phyloP scores from a whole-genome alignment of 2,888 invertebrate species.

The Lampropteryx suffumata region DNA sequence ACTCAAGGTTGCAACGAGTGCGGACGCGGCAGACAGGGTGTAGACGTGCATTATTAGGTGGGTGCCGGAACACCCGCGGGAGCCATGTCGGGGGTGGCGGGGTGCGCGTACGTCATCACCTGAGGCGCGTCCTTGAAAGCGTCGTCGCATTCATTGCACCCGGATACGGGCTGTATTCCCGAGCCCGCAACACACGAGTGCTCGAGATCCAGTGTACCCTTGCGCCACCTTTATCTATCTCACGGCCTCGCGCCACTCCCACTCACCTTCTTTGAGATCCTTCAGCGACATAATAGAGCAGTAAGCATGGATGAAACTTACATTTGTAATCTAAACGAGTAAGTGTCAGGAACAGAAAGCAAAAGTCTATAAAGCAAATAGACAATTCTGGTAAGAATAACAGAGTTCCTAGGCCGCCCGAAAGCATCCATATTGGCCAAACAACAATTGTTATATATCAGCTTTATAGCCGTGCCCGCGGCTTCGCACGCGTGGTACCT shows the following conservation, averaged over 20 bases:
- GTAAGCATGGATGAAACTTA: conserved; percentile 10
- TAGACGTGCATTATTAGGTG: conserved; percentile 84
- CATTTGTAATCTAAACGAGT: conserved; percentile 1
- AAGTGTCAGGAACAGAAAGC: not conserved
- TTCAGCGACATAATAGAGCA: conserved; percentile 12
- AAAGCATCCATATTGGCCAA: no score
- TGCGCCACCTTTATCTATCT: conserved; percentile 33
- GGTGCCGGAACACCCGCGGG: conserved; percentile 79
- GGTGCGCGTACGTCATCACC: conserved; percentile 81
- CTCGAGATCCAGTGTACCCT: conserved; percentile 60
- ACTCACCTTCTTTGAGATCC: conserved; percentile 19
- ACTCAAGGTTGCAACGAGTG: conserved; percentile 79
- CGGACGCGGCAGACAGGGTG: conserved; percentile 79
- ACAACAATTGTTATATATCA: no score
- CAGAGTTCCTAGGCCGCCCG: no score
- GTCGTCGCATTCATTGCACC: conserved; percentile 83
- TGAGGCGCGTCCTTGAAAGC: conserved; percentile 82
- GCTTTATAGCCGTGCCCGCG: no score
- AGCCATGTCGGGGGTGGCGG: conserved; percentile 61
- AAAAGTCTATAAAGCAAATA: not conserved
- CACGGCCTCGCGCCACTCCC: conserved; percentile 28
- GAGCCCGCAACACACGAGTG: conserved; percentile 60
- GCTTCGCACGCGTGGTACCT: no score
- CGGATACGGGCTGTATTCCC: conserved; percentile 77
- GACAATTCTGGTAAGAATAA: no score